Conservation (phyloP, 2,888 invertebrate genomes). For the Clostera curtula region DNA sequence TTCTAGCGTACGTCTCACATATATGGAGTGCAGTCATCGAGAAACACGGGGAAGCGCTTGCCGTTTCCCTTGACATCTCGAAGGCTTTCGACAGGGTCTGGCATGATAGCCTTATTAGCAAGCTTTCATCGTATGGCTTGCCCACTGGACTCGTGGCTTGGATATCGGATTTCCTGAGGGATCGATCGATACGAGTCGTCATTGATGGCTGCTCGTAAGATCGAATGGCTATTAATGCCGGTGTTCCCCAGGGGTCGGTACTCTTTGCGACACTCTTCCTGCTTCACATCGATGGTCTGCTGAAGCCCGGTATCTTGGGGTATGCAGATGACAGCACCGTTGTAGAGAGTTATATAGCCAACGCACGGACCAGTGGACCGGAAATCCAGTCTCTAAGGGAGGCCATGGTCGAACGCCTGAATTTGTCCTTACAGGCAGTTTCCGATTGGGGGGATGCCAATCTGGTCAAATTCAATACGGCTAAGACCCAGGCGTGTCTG, state of each 20-base stretch:
- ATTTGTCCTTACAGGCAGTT: too few relatives aligned
- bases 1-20: conserved; percentile 3
- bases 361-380: neutral
- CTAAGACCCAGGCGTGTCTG: too few relatives aligned
- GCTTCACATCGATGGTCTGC: too few relatives aligned
- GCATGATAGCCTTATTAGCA: conserved; percentile 5
- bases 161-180: conserved; percentile 8
- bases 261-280: too few relatives aligned
- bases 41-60: conserved; percentile 9
- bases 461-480: too few relatives aligned
- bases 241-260: too few relatives aligned
- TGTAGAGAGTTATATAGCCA: neutral
- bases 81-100: too few relatives aligned
- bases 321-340: conserved; percentile 3
- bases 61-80: conserved; percentile 8
- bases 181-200: conserved; percentile 5
- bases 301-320: conserved; percentile 2
- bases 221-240: too few relatives aligned
- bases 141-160: conserved; percentile 1
- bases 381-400: too few relatives aligned
- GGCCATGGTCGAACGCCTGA: too few relatives aligned
- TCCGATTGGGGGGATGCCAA: conserved; percentile 1
- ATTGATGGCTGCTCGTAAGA: conserved; percentile 6
- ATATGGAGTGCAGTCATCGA: conserved; percentile 4
- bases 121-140: conserved; percentile 8